These are phyloP conservation scores for Callocephalon fimbriatum DNA, from an alignment of 2,113 vertebrate genomes.

Conservation along the genomic window DNA sequence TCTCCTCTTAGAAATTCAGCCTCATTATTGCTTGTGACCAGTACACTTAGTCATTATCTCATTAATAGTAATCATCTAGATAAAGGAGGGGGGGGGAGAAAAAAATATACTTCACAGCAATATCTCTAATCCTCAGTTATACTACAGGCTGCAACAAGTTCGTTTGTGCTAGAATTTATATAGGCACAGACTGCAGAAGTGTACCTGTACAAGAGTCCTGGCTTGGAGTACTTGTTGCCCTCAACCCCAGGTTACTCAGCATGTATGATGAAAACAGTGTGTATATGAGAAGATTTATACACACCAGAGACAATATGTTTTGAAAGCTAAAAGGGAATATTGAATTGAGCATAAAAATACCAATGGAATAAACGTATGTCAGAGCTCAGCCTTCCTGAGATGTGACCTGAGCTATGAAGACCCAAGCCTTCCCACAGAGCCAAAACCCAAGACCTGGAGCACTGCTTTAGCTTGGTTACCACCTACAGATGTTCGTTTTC, in stretches of 20 bases:
- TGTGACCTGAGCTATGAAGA: neutral
- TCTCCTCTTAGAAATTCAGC: neutral
- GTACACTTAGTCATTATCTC: neutral
- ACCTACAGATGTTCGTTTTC: neutral
- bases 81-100: neutral
- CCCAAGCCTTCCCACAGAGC: neutral
- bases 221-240: neutral
- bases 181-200: neutral
- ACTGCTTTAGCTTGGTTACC: neutral
- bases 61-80: neutral
- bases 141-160: neutral
- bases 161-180: neutral
- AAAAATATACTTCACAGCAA: neutral
- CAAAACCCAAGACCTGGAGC: neutral
- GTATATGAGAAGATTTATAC: neutral
- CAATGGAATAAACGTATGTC: neutral
- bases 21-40: neutral
- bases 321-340: neutral
- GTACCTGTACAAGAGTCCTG: neutral
- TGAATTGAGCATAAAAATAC: neutral
- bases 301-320: neutral
- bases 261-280: neutral
- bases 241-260: neutral
- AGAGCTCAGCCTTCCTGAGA: neutral
- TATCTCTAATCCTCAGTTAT: neutral